Evolutionary conservation across 2,888 invertebrate species (phyloP).

Genomic region (Heliconius aoede): DNA sequence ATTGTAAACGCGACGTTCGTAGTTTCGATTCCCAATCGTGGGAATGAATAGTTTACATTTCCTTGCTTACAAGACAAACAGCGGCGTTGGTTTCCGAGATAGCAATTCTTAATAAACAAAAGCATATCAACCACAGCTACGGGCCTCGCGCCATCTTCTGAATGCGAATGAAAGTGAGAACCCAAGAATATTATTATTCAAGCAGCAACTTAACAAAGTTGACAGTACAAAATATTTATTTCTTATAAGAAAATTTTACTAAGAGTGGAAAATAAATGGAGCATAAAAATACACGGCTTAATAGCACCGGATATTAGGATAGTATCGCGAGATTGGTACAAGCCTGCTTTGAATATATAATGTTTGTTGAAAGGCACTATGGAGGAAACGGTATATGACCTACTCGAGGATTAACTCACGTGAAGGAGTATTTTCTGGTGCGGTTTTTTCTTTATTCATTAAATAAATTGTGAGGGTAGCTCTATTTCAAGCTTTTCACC

Average conservation of each 20-base stretch:
- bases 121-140: too few relatives aligned
- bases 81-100: not conserved
- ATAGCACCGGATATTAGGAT: slow-evolving; percentile 23
- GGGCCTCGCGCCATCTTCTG: too few relatives aligned
- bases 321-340: slow-evolving; percentile 23
- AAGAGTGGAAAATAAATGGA: not conserved
- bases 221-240: slow-evolving; percentile 3
- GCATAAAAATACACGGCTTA: slow-evolving; percentile 5
- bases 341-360: slow-evolving; percentile 31
- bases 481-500: too few relatives aligned
- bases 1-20: not conserved
- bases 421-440: not conserved
- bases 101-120: not conserved
- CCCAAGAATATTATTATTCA: not conserved
- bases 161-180: not conserved
- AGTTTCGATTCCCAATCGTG: not conserved
- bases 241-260: not conserved
- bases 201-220: not conserved
- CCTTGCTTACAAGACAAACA: not conserved
- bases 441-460: not conserved
- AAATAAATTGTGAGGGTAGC: not conserved
- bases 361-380: slow-evolving; percentile 9
- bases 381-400: not conserved
- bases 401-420: not conserved
- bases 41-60: not conserved